Conservation (phyloP, 1,140 invertebrate species). For the Cryptotermes secundus region DNA sequence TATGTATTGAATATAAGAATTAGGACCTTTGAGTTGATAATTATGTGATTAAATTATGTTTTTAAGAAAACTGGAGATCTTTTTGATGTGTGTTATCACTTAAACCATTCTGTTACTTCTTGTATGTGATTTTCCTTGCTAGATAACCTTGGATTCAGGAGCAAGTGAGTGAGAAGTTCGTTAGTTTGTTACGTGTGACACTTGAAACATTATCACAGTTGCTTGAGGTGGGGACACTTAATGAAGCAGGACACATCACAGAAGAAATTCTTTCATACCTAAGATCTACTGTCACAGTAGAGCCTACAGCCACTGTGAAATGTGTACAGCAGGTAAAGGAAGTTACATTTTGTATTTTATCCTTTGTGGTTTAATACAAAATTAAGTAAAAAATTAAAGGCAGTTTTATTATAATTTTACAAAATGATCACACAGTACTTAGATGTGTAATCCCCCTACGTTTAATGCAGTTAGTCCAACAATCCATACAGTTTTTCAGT, state of each 20-base stretch:
- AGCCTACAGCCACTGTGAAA: slow-evolving; percentile 67
- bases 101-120: not conserved
- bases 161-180: slow-evolving; percentile 68
- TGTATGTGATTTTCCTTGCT: slow-evolving; percentile 39
- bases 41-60: no score
- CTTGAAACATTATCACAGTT: slow-evolving; percentile 71
- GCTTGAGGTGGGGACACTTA: slow-evolving; percentile 72
- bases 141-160: slow-evolving; percentile 71
- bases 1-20: no score
- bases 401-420: not conserved
- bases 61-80: no score
- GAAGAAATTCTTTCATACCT: slow-evolving; percentile 82
- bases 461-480: not conserved
- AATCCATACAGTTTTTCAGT: no score
- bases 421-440: not conserved
- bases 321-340: slow-evolving; percentile 70
- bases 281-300: slow-evolving; percentile 67
- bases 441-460: not conserved
- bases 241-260: slow-evolving; percentile 69
- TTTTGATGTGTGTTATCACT: no score
- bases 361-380: slow-evolving; percentile 10
- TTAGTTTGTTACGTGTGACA: slow-evolving; percentile 64
- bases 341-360: slow-evolving; percentile 7
- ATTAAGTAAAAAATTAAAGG: not conserved
- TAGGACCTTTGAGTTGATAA: no score